A percentile compares a stretch with the other conserved stretches of the same genome.
Evolutionary conservation across 2,797 vertebrate species (phyloP).

Genomic region (Acomys russatus): DNA sequence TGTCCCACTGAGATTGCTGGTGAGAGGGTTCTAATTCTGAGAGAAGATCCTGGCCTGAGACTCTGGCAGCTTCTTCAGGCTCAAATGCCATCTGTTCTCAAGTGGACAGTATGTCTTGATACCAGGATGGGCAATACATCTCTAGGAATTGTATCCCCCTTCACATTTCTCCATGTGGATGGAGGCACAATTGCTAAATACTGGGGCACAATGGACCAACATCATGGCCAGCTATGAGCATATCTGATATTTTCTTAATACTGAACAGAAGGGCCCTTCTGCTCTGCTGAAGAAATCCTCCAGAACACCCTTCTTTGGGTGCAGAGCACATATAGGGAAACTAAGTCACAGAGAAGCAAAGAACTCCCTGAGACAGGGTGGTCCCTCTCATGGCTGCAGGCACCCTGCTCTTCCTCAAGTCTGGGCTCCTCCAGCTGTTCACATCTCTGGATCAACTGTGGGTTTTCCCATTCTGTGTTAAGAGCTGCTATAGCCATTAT

Average conservation of each 20-base stretch:
- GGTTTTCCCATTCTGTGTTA: neutral
- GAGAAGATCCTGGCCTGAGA: neutral
- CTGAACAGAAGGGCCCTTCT: accelerated
- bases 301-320: neutral
- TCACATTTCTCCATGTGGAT: neutral
- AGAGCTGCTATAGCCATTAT: neutral
- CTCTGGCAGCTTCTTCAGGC: neutral
- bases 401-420: neutral
- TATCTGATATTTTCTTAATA: too few species aligned
- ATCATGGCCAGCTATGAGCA: too few species aligned
- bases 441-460: constrained; percentile 67
- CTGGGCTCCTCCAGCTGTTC: constrained; percentile 1
- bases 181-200: neutral
- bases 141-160: neutral
- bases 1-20: accelerated
- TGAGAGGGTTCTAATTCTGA: neutral
- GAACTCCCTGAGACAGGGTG: neutral
- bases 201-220: neutral
- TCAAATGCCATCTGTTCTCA: neutral
- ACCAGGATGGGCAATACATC: neutral
- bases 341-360: neutral
- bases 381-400: neutral
- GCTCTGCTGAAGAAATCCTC: neutral
- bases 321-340: neutral
- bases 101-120: neutral